A percentile compares a stretch with the other conserved stretches of the same genome.
Evolutionary conservation across 2,797 vertebrate genomes (phyloP).

Genomic region (Liparis tanakae): DNA sequence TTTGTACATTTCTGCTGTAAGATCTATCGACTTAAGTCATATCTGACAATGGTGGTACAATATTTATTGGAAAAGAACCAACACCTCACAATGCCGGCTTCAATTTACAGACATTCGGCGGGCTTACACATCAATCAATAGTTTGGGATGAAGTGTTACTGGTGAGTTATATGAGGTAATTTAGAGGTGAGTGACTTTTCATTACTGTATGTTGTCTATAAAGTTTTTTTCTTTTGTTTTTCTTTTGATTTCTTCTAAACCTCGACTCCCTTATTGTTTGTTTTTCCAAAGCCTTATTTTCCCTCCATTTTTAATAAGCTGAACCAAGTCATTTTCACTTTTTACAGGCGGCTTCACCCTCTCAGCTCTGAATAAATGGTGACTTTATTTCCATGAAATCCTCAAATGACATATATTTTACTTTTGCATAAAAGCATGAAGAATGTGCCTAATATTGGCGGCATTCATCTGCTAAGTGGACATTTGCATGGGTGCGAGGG

Average conservation of each 20-base stretch:
- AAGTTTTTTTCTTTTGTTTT: constrained; percentile 55
- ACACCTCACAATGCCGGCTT: constrained; percentile 49
- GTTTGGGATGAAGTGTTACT: constrained; percentile 71
- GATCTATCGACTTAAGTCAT: constrained; percentile 38
- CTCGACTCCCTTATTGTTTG: constrained; percentile 86
- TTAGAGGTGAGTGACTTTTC: constrained; percentile 66
- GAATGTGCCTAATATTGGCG: constrained; percentile 94
- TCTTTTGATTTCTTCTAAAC: constrained; percentile 75
- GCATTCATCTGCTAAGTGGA: constrained; percentile 99
- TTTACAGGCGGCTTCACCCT: constrained; percentile 94
- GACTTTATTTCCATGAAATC: constrained; percentile 99
- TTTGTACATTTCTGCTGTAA: constrained; percentile 26
- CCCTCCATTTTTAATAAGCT: constrained; percentile 91
- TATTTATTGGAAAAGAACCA: constrained; percentile 68
- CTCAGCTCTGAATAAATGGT: constrained; percentile 92
- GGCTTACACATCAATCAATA: constrained; percentile 75
- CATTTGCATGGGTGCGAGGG: constrained; percentile 95
- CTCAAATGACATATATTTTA: constrained; percentile 96
- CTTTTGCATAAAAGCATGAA: constrained; percentile 99
- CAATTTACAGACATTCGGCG: constrained; percentile 59
- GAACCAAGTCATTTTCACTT: constrained; percentile 97
- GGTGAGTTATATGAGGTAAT: constrained; percentile 72
- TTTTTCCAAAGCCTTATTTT: constrained; percentile 87
- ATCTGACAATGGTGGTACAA: constrained; percentile 40
- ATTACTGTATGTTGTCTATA: constrained; percentile 61